Conservation (phyloP, 2,797 vertebrate genomes). For the Zonotrichia albicollis region DNA sequence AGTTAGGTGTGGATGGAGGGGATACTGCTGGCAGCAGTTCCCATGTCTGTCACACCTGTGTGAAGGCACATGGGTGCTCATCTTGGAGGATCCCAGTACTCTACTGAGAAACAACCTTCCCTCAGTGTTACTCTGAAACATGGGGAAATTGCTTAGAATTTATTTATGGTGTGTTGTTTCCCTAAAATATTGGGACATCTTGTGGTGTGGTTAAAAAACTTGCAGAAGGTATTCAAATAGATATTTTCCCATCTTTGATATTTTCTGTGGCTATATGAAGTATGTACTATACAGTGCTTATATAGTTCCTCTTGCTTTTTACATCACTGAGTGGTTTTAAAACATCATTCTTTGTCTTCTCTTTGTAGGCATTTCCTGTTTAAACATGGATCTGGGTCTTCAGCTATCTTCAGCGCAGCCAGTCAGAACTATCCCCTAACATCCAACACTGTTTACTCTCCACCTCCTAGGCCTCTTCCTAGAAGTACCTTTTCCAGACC, state of each 20-base stretch:
- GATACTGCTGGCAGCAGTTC: neutral
- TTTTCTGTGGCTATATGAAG: neutral
- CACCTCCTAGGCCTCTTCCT: constrained; percentile 91
- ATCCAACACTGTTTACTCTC: constrained; percentile 94
- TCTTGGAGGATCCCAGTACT: neutral
- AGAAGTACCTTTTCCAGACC: constrained; percentile 93
- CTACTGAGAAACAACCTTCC: neutral
- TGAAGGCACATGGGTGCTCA: neutral
- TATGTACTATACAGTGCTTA: neutral
- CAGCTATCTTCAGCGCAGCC: constrained; percentile 91
- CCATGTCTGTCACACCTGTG: rapidly evolving
- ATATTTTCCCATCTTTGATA: neutral
- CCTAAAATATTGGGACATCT: neutral
- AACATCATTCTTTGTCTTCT: constrained; percentile 57
- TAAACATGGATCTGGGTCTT: constrained; percentile 94
- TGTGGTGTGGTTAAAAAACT: neutral
- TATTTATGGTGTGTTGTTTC: rapidly evolving
- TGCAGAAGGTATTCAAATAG: neutral
- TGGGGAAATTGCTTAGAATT: neutral
- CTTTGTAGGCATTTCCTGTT: constrained; percentile 91
- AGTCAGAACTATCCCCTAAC: constrained; percentile 95
- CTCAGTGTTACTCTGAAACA: neutral
- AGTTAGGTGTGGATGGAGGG: neutral
- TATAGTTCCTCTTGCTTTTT: neutral
- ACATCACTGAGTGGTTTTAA: constrained; percentile 7